Conservation (phyloP, 2,888 invertebrate species). For the Drosophila prostipennis region DNA sequence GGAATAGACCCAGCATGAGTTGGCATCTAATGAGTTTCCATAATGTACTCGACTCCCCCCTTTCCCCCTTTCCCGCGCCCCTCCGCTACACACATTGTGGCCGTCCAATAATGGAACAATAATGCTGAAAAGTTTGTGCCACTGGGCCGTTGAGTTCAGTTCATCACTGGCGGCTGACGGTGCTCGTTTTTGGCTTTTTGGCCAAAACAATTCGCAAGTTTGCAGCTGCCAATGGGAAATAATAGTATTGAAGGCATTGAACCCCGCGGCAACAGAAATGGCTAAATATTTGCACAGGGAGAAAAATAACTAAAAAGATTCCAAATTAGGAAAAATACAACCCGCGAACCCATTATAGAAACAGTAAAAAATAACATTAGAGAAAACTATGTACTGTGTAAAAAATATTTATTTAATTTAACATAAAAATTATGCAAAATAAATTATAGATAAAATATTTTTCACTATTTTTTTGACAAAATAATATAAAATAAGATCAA, state of each 20-base stretch:
- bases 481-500: no score
- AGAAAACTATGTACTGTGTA: no score
- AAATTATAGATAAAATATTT: no score
- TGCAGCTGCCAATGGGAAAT: slow-evolving; percentile 46
- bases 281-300: not conserved
- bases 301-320: no score
- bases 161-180: slow-evolving; percentile 60
- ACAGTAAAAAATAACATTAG: no score
- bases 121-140: slow-evolving; percentile 44
- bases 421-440: no score
- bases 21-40: slow-evolving; percentile 66
- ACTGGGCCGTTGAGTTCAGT: slow-evolving; percentile 41
- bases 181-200: slow-evolving; percentile 53
- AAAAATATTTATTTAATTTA: no score
- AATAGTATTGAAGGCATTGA: slow-evolving; percentile 70
- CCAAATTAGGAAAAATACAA: no score
- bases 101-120: slow-evolving; percentile 44
- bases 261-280: slow-evolving; percentile 36
- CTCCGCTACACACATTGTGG: not conserved
- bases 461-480: no score
- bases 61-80: not conserved
- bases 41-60: slow-evolving; percentile 32
- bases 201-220: slow-evolving; percentile 73
- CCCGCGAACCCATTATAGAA: no score
- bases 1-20: slow-evolving; percentile 49